Evolutionary conservation across 2,888 invertebrate species (phyloP), one percentile per base, ranked within the genome.

Genomic region (Drosophila meridiana): DNA sequence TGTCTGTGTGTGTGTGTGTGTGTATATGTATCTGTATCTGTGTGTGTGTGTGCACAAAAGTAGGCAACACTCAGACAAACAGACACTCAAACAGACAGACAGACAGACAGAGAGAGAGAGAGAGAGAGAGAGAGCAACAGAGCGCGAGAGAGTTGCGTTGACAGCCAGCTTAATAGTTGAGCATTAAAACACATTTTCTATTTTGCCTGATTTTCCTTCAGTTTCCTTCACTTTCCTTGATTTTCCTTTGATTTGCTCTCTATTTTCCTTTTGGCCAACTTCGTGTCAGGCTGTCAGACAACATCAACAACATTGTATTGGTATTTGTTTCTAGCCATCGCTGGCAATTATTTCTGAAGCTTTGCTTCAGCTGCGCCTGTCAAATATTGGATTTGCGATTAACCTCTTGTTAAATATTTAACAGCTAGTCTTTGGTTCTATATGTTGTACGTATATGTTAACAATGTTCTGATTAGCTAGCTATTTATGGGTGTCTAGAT

Each of bases 51-150:
- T 48, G 59, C 61, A 32, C 3, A 53, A 61, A 53, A 40, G 40
- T 52, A 53, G 53, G 53, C 61, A 61, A 61, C 32, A 52, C 20
- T 52, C 40, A 52, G 40, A 40, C 60, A 50, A 20, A 20, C 20
- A 20, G 20, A 20, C 20, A 20, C 20, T 20, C 20, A 20, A 20
- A 20, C 20, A 20, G 8, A 47, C 13, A 48, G 30, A 30, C 43
- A 43, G 9, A 43, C 9, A 20, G 11, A 26, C 26, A 13, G 2
- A 26, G 11, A 26, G 26, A 11, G 5, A 47, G 47, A n/a, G n/a
- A 7, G n/a, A 38, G 38, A 38, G 42, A 42, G 3, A 1, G 42
- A 4, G 42, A 43, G n/a, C 4, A 34, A 34, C 34, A 34, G 7
- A 34, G 34, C 34, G 34, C 34, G 34, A 13, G 38, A 11, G 13